Evolutionary conservation across 2,113 vertebrate species (phyloP).

Genomic region (Nerophis ophidion): DNA sequence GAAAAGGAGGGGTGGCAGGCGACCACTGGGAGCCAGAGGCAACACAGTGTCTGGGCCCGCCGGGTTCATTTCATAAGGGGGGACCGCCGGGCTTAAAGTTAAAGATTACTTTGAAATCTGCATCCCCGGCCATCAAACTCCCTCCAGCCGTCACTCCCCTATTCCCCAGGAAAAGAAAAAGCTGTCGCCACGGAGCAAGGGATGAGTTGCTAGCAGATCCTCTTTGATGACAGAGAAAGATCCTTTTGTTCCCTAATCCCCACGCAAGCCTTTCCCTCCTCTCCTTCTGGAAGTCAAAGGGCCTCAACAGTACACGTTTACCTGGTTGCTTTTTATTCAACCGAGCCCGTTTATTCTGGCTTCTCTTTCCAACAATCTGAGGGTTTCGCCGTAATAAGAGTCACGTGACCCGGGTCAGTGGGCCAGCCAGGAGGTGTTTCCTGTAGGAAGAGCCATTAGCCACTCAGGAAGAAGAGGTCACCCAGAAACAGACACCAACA

Average conservation of each 20-base stretch:
- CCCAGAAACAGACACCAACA: constrained; percentile 27
- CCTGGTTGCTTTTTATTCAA: constrained; percentile 18
- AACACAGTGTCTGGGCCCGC: constrained; percentile 62
- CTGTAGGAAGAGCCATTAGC: constrained; percentile 14
- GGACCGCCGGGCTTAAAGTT: constrained; percentile 76
- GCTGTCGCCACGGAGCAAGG: constrained; percentile 74
- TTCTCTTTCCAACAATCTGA: background rate
- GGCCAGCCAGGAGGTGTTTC: constrained; percentile 14
- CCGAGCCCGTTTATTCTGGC: background rate
- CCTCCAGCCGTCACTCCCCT: constrained; percentile 19
- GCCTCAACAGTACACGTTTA: constrained; percentile 57
- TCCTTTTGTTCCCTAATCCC: constrained; percentile 87
- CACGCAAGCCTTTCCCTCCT: constrained; percentile 42
- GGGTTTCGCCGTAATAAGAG: constrained; percentile 1
- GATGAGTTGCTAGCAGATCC: constrained; percentile 73
- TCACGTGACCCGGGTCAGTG: constrained; percentile 19
- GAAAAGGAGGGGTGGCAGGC: constrained; percentile 50
- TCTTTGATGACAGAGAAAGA: constrained; percentile 87
- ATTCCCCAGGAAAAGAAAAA: constrained; percentile 61
- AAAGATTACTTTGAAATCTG: constrained; percentile 93
- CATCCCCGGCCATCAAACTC: constrained; percentile 55
- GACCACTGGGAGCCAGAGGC: constrained; percentile 63
- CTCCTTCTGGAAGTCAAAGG: constrained; percentile 75
- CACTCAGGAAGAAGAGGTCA: constrained; percentile 28
- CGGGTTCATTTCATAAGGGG: constrained; percentile 65